Percentiles rank a stretch among this genome's conserved stretches.
Conservation (phyloP, 2,888 invertebrate genomes). For the Atethmia centrago region DNA sequence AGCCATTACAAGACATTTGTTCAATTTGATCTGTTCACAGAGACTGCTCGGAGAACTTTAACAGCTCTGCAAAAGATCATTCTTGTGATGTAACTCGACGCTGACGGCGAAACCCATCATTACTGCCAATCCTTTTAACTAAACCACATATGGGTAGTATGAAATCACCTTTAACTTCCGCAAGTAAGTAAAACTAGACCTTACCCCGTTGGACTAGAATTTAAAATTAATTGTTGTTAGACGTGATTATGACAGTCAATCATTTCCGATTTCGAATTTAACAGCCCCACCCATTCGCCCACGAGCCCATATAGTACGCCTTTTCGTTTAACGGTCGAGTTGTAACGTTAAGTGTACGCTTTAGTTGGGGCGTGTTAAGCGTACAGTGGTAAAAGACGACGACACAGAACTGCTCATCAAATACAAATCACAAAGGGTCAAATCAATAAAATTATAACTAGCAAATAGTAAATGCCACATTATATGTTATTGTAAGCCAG, state of each 20-base stretch:
- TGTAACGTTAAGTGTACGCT: conserved; percentile 47
- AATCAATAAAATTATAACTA: conserved; percentile 5
- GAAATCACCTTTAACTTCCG: conserved; percentile 47
- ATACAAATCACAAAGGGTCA: conserved; percentile 30
- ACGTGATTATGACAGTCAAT: conserved; percentile 76
- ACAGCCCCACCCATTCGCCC: conserved; percentile 71
- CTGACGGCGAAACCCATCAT: conserved; percentile 73
- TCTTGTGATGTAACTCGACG: conserved; percentile 66
- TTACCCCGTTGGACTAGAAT: conserved; percentile 39
- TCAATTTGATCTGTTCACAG: conserved; percentile 34
- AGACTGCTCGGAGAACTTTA: conserved; percentile 24
- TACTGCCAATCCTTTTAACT: conserved; percentile 78
- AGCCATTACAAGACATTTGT: conserved; percentile 46
- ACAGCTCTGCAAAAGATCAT: conserved; percentile 62
- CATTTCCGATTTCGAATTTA: conserved; percentile 76
- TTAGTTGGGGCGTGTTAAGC: conserved; percentile 51
- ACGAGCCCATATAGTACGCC: conserved; percentile 70
- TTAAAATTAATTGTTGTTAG: conserved; percentile 36
- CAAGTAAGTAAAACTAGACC: conserved; percentile 55
- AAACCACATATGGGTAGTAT: conserved; percentile 65
- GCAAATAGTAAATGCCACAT: background rate
- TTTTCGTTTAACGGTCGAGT: conserved; percentile 56
- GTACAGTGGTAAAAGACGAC: background rate
- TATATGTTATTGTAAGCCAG: background rate
- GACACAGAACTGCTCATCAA: conserved; percentile 12